Conservation (phyloP, 2,113 vertebrate genomes). For the Siphamia tubifer region DNA sequence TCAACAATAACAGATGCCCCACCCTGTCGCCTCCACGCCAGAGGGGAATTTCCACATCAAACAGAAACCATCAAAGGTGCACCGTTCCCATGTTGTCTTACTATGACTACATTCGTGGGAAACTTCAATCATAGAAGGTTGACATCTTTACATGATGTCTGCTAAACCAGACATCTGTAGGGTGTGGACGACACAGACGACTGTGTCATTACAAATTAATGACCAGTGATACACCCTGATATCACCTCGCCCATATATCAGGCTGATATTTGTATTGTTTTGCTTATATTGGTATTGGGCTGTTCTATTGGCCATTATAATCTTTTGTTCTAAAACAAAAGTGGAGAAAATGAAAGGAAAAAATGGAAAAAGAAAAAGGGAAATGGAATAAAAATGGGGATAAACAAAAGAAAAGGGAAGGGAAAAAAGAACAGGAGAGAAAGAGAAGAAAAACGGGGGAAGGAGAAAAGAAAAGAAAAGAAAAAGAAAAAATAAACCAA, state of each 20-base stretch:
- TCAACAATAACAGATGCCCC: constrained; percentile 39
- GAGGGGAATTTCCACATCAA: constrained; percentile 45
- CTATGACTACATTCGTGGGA: constrained; percentile 44
- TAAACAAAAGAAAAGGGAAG: no score
- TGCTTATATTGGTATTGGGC: no score
- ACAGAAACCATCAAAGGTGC: constrained; percentile 12
- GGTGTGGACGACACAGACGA: not conserved
- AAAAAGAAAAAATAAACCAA: no score
- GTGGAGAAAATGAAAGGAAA: no score
- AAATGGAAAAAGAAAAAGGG: no score
- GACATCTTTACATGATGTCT: not conserved
- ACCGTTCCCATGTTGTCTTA: constrained; percentile 39
- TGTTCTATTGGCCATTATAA: no score
- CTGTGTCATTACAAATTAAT: not conserved
- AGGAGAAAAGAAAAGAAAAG: no score
- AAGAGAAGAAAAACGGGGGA: no score
- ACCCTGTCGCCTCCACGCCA: constrained; percentile 31
- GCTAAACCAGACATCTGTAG: constrained; percentile 4
- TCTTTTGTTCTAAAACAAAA: no score
- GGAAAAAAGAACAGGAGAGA: no score
- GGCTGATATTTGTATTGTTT: no score
- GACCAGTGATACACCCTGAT: constrained; percentile 7
- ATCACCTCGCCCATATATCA: not conserved
- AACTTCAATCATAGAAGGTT: constrained; percentile 17
- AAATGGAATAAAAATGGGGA: no score